Evolutionary conservation across 1,140 invertebrate species (phyloP), one percentile per base, ranked within the genome.

Genomic region (Neodiprion pinetum): DNA sequence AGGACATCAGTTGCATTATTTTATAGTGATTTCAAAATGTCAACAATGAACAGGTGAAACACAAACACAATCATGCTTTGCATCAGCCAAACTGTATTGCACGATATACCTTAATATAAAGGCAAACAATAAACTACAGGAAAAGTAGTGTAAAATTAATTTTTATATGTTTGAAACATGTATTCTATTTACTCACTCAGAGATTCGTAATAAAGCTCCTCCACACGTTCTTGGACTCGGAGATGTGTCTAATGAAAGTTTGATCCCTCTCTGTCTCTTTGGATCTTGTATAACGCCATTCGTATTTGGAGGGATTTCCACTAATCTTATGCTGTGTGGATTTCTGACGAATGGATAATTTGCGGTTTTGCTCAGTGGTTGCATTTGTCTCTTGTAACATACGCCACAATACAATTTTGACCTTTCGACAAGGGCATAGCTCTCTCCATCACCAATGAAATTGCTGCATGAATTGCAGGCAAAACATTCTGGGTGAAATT

Each of bases 401-500:
- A 82, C 49, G 70, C 88, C 90, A 92, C 96, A 98, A 84, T 96
- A 98, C 1, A 98, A 89, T 81, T 95, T 96, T 0, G 95, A 95
- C 74, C 96, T 90, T 84, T 97, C 96, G 9, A 98, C 93, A 21
- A 98, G 88, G 0, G 96, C 96, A 86, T 97, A 98, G 9, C 95
- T 93, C 80, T 98, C 96, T 23, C 95, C 96, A 90, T 97, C 96
- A 49, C 96, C 96, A 80, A 98, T 96, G 82, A 94, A 96, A 10
- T 91, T 88, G n/a, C 91, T 89, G 86, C 97, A 98, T 9, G 92
- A 91, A 40, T 90, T 90, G 83, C 97, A 98, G 78, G 94, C 92
- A 90, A 98, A 97, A 89, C 97, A 98, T 91, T 98, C 96, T 75
- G 96, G 96, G 89, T 98, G 97, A 89, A 97, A 98, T 85, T 96